A percentile compares a stretch with the other conserved stretches of the same genome.
These are phyloP conservation scores for Argya squamiceps DNA, from an alignment of 2,797 vertebrate species.

Conservation along the genomic window DNA sequence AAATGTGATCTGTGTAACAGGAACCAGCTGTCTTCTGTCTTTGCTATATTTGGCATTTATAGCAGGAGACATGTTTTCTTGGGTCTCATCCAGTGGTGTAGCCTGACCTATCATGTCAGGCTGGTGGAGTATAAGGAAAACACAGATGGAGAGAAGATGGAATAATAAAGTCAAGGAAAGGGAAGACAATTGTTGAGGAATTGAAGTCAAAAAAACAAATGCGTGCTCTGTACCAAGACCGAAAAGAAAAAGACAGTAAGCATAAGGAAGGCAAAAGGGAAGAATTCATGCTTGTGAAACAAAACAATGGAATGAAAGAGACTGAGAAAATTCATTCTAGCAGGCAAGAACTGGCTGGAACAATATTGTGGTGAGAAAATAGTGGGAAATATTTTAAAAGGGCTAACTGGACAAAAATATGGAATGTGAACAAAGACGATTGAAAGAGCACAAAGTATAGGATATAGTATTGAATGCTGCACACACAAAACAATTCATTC, in stretches of 20 bases:
- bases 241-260: background rate
- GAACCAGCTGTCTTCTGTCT: background rate
- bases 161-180: background rate
- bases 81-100: background rate
- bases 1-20: background rate
- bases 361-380: background rate
- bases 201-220: background rate
- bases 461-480: background rate
- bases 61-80: background rate
- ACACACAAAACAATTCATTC: background rate
- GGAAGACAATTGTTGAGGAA: background rate
- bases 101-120: background rate
- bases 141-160: background rate
- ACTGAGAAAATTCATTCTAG: background rate
- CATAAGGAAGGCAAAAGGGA: background rate
- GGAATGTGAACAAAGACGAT: background rate
- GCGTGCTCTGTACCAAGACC: background rate
- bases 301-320: background rate
- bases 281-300: background rate
- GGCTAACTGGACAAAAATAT: background rate
- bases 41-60: background rate
- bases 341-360: background rate
- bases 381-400: background rate
- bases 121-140: background rate
- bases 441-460: background rate